Conservation (phyloP, 2,113 vertebrate genomes). For the Rafetus swinhoei region DNA sequence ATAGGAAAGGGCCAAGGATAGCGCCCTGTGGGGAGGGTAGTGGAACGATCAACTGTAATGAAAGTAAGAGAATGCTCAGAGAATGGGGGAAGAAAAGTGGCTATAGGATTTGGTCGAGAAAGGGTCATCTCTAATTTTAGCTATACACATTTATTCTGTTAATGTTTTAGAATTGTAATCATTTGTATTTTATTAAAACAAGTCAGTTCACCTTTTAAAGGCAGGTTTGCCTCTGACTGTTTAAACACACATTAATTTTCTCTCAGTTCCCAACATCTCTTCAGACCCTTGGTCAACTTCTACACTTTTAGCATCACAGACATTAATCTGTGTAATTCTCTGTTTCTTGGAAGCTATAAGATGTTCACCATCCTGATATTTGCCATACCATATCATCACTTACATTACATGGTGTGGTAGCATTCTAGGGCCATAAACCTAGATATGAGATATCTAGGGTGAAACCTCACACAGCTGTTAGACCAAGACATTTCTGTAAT, state of each 20-base stretch:
- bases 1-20: background rate
- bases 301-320: background rate
- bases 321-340: background rate
- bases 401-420: background rate
- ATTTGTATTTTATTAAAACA: background rate
- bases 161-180: background rate
- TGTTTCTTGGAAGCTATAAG: background rate
- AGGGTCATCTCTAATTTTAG: background rate
- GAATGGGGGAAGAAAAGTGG: background rate
- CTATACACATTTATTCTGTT: background rate
- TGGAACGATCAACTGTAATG: background rate
- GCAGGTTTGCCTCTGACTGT: background rate
- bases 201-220: background rate
- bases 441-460: background rate
- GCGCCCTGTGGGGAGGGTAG: background rate
- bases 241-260: background rate
- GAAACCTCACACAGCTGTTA: background rate
- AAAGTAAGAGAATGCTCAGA: background rate
- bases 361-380: background rate
- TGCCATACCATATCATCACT: background rate
- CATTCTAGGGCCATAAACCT: background rate
- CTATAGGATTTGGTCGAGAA: background rate
- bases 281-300: background rate
- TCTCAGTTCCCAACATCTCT: background rate
- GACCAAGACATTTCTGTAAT: background rate